Percentiles rank a stretch among this genome's conserved stretches.
phyloP scores from a whole-genome alignment of 30 jellyfish, hydroid and myxozoan genomes.

The Chironex yamaguchii region DNA sequence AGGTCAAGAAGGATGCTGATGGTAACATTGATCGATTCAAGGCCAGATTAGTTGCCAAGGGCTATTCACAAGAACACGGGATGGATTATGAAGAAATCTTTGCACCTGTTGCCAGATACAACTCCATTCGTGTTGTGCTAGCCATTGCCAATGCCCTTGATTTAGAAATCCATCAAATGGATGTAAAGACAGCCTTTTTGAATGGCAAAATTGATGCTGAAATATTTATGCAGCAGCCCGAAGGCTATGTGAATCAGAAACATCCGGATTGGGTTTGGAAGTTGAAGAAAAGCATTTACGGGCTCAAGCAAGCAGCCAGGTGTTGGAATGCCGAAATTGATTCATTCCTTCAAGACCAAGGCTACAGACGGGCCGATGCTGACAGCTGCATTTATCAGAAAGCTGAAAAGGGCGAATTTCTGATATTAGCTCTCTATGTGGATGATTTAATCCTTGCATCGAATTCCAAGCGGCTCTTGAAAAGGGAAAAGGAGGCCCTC shows the following conservation, averaged over 20 bases:
- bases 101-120: slow-evolving; percentile 69
- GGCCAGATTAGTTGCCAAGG: slow-evolving; percentile 3
- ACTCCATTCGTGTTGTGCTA: slow-evolving; percentile 53
- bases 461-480: neutral
- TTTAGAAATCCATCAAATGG: slow-evolving; percentile 81
- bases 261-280: slow-evolving; percentile 56
- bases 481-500: neutral
- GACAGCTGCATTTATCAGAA: slow-evolving; percentile 27
- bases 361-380: slow-evolving; percentile 11
- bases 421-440: neutral
- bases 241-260: slow-evolving; percentile 60
- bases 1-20: neutral
- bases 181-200: slow-evolving; percentile 73
- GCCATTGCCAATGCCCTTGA: slow-evolving; percentile 62
- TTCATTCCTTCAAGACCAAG: slow-evolving; percentile 41
- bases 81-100: slow-evolving; percentile 29
- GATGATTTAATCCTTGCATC: neutral
- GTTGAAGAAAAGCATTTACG: slow-evolving; percentile 59
- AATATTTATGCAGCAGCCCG: slow-evolving; percentile 76
- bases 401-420: too few species aligned
- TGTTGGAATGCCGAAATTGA: slow-evolving; percentile 71
- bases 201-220: slow-evolving; percentile 68
- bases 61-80: neutral
- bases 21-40: neutral
- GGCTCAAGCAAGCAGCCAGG: slow-evolving; percentile 77